Evolutionary conservation across 2,113 vertebrate species (phyloP).

Genomic region (Rhipidura dahli): DNA sequence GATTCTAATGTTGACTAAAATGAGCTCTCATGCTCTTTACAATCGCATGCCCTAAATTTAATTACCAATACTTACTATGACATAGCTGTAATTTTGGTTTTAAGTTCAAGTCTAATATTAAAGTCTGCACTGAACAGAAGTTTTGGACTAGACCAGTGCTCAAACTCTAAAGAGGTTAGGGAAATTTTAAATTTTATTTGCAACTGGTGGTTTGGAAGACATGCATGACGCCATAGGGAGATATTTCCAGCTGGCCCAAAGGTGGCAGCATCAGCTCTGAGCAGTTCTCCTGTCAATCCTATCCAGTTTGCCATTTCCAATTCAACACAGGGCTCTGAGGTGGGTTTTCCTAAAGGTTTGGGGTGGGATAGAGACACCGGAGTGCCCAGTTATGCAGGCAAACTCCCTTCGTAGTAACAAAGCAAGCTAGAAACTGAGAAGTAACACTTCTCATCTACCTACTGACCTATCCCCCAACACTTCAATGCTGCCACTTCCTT

Average conservation of each 20-base stretch:
- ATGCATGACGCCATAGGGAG: accelerated
- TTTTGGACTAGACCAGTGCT: not conserved
- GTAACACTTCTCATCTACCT: not conserved
- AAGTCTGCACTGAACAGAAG: not conserved
- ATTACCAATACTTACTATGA: not conserved
- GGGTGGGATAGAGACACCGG: not conserved
- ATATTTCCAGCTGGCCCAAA: not conserved
- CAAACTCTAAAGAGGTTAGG: not conserved
- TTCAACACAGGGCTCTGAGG: not conserved
- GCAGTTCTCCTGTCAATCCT: not conserved
- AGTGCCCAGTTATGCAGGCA: not conserved
- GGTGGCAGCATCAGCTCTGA: conserved; percentile 4
- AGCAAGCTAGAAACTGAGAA: not conserved
- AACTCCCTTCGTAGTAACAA: not conserved
- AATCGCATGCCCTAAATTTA: not conserved
- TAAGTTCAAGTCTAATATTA: not conserved
- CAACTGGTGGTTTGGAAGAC: not conserved
- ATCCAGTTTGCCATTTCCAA: not conserved
- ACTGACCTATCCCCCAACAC: not conserved
- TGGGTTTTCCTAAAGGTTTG: not conserved
- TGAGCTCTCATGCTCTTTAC: not conserved
- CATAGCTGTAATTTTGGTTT: not conserved
- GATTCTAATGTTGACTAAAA: not conserved
- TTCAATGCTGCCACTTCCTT: not conserved
- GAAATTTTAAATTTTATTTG: not conserved